Base-by-base conservation (phyloP, 92 coral and sea anemone genomes). In the Siderastrea siderea region DNA sequence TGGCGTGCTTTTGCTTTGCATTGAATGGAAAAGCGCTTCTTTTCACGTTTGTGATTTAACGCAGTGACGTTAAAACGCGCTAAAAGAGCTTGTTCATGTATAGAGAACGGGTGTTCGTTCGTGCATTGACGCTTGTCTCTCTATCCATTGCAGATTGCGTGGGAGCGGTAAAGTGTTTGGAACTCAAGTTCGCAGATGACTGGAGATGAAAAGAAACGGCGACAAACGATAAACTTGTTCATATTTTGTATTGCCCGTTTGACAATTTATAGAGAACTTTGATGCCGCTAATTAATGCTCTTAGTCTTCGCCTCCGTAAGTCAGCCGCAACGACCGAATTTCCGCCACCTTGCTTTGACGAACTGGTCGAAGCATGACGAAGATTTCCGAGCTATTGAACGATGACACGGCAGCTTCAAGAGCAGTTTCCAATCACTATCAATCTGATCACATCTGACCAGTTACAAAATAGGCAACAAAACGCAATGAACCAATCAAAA, bases 101-200 rank as follows among this genome's bases (percentile, higher is more conserved):
- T 26, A 26, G 38, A 26, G 38, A 26, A 26, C 38, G 38, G 38
- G 38, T 26, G 38, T 16, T 75, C 8, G 44, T n/a, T 71, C 3
- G 44, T 19, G 14, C 54, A 47, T 63, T 48, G 26, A 61, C 66
- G 3, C 66, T 65, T 19, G 70, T 38, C 44, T 5, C 38, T 57
- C 65, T 52, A 67, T 47, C 3, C 11, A 12, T 62, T 75, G 44
- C 65, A 78, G 89, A 16, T 77, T 85, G 86, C 91, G 96, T 50
- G 96, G 93, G 55, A 91, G 96, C 62, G 96, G 94, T 11, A 95
- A 95, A 64, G 92, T 95, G 71, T 95, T 95, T 83, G 97, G 97
- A 7, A 74, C 97, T 16, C 98, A 95, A 93, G 98, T 90, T 77
- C 94, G 98, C 44, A 90, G 98, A 88, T 95, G 92, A 91, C 83